Conservation (phyloP, 2,113 vertebrate species). For the Chloropsis cyanopogon region DNA sequence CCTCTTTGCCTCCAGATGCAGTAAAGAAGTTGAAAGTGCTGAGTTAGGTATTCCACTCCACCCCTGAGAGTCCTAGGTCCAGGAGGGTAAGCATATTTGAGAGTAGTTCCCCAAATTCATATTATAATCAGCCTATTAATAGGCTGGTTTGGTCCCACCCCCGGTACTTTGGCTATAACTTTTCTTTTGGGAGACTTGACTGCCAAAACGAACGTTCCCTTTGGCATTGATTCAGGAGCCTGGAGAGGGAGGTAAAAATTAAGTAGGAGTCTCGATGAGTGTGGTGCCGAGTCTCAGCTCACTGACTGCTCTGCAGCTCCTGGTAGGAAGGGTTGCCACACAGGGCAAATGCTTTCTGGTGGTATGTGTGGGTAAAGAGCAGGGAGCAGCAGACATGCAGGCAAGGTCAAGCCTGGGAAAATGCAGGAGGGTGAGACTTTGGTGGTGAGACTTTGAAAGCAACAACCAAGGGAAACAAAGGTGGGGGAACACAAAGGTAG, state of each 20-base stretch:
- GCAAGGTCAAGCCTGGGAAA: background rate
- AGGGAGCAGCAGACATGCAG: background rate
- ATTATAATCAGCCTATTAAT: conserved; percentile 54
- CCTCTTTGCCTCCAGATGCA: background rate
- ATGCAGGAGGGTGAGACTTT: background rate
- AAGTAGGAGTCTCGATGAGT: background rate
- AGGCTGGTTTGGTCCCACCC: conserved; percentile 28
- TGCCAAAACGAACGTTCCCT: conserved; percentile 9
- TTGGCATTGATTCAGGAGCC: conserved; percentile 18
- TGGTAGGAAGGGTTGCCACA: background rate
- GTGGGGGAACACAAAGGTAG: background rate
- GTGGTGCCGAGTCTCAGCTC: conserved; percentile 1
- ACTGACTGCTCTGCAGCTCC: background rate
- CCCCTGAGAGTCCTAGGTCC: conserved; percentile 8
- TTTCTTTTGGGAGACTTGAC: conserved; percentile 13
- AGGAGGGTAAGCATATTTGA: conserved; percentile 28
- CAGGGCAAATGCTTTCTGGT: background rate
- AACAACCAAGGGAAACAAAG: background rate
- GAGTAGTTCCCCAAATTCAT: conserved; percentile 45
- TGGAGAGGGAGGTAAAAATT: background rate
- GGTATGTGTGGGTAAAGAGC: background rate
- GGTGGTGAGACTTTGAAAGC: background rate
- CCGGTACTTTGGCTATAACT: conserved; percentile 29
- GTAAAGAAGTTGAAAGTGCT: conserved; percentile 12
- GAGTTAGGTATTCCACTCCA: conserved; percentile 38